Percentiles rank a stretch among this genome's conserved stretches.
These are phyloP conservation scores for Sanderia malayensis DNA, from an alignment of 30 jellyfish, hydroid and myxozoan genomes.

Conservation along the genomic window DNA sequence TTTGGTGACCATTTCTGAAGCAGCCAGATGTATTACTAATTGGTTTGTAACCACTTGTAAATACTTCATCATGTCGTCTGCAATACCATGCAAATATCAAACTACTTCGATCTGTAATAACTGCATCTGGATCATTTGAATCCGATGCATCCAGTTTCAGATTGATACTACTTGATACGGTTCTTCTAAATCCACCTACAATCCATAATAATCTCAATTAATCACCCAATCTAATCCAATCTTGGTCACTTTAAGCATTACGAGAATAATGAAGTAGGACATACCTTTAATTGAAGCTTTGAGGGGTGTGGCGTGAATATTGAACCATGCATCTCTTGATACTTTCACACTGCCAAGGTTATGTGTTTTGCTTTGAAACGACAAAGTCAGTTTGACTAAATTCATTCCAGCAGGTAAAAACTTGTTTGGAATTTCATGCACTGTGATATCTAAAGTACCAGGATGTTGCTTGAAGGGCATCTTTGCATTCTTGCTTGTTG, in stretches of 20 bases:
- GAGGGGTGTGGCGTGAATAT: conserved; percentile 74
- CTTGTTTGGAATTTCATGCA: conserved; percentile 50
- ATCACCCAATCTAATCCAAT: too few species aligned
- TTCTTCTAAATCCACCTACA: conserved; percentile 89
- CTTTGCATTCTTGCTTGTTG: conserved; percentile 19
- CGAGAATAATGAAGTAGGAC: too few species aligned
- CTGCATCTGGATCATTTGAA: conserved; percentile 81
- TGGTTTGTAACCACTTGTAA: conserved; percentile 38
- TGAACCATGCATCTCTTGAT: conserved; percentile 53
- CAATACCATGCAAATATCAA: conserved; percentile 79
- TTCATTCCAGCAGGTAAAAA: conserved; percentile 62
- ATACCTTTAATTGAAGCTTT: conserved; percentile 66
- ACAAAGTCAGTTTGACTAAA: conserved; percentile 51
- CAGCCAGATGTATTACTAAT: conserved; percentile 66
- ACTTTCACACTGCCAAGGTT: conserved; percentile 57
- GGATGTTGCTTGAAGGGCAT: conserved; percentile 59
- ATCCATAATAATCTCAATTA: too few species aligned
- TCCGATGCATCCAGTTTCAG: conserved; percentile 70
- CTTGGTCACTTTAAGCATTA: too few species aligned
- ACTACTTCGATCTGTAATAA: conserved; percentile 45
- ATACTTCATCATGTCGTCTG: conserved; percentile 57
- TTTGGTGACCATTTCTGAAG: conserved; percentile 61
- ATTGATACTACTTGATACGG: conserved; percentile 73
- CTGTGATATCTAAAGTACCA: conserved; percentile 66
- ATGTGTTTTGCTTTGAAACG: conserved; percentile 53